Percentiles rank a stretch among this genome's conserved stretches.
Evolutionary conservation across 2,113 vertebrate species (phyloP).

Genomic region (Progne subis): DNA sequence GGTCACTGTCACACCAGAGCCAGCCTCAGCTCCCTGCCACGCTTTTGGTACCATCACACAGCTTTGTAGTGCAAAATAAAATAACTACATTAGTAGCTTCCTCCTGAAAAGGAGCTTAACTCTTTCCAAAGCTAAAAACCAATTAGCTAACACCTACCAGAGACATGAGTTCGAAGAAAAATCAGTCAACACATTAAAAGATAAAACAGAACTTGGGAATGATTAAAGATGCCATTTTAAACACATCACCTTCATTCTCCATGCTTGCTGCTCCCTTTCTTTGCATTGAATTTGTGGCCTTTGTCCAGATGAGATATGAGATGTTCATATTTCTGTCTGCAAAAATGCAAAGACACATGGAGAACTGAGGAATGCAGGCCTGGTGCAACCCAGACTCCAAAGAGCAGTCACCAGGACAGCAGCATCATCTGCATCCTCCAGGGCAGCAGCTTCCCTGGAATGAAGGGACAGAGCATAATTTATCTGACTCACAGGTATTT

Average conservation of each 20-base stretch:
- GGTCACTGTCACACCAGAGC: background rate
- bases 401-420: constrained; percentile 43
- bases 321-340: background rate
- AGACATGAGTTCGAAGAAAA: background rate
- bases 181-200: background rate
- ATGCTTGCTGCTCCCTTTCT: background rate
- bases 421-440: background rate
- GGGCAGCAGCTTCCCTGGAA: background rate
- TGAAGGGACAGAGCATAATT: constrained; percentile 22
- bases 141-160: background rate
- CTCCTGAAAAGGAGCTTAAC: background rate
- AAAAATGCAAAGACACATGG: background rate
- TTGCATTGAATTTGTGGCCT: background rate
- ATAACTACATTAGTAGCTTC: background rate
- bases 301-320: background rate
- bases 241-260: too few species aligned
- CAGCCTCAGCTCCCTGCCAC: background rate
- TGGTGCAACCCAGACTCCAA: background rate
- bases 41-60: background rate
- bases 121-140: background rate
- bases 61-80: background rate
- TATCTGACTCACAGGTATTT: constrained; percentile 45
- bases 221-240: background rate
- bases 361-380: background rate
- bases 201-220: background rate